Base-by-base conservation (phyloP, 2,888 invertebrate species). In the Acleris laterana region DNA sequence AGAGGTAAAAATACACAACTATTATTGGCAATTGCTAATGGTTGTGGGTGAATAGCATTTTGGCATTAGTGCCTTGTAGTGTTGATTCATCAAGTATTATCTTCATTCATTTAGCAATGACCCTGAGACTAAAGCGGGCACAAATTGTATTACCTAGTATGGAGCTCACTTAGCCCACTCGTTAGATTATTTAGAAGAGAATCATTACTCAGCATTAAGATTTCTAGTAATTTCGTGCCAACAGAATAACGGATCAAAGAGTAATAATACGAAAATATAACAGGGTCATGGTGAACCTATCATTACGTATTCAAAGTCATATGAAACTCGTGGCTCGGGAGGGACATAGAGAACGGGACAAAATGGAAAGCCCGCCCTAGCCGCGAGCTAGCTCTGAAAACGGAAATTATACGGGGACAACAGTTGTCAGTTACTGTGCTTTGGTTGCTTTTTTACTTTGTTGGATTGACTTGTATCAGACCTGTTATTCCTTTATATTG, bases 81-180 rank as follows among this genome's bases (percentile, higher is more conserved):
- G 16, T 22, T 61, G 60, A 61, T 46, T 53, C 65, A 60, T 19
- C 22, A 42, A 20, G 20, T 32, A 60, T 60, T 16, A 46, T 38
- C 44, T 65, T 65, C 50, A 65, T 65, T 65, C 60, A 65, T 49
- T 46, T 50, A n/a, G 19, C 32, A 50, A 56, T 16, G 60, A 50
- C 60, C 60, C 55, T 60, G 62, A 19, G 20, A 53, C 64, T 55
- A 55, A 49, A 53, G 42, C 3, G 13, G 42, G 42, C 9, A 50
- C 32, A 32, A 16, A 61, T 28, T 56, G 49, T 55, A 50, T 44
- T 28, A n/a, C n/a, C n/a, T n/a, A 44, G 20, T 44, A 19, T 20
- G 53, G n/a, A 11, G 20, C 13, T 60, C n/a, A 56, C 9, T 56
- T 56, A 32, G 20, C 32, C 60, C 55, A 50, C 52, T 6, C 56